Conservation (phyloP, 2,888 invertebrate genomes). For the Lordiphosa andalusiaca region DNA sequence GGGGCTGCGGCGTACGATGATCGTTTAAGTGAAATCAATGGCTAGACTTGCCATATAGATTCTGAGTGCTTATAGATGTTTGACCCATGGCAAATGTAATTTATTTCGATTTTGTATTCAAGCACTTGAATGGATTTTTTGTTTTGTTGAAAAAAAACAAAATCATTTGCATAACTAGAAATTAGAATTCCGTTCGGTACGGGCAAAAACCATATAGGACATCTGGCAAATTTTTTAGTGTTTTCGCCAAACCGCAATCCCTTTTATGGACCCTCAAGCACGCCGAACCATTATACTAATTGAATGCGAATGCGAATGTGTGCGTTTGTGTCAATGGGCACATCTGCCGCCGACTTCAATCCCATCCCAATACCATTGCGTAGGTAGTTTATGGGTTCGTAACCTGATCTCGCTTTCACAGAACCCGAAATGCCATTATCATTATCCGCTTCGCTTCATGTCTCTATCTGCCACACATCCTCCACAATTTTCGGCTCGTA, state of each 20-base stretch:
- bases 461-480: constrained; percentile 54
- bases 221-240: too few species aligned
- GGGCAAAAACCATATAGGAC: too few species aligned
- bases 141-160: neutral
- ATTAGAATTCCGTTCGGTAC: too few species aligned
- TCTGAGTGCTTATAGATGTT: constrained; percentile 8
- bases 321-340: constrained; percentile 5
- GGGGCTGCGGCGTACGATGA: constrained; percentile 53
- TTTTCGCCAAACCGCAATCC: constrained; percentile 4
- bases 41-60: constrained; percentile 56
- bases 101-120: constrained; percentile 8
- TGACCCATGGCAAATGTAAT: constrained; percentile 25
- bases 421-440: constrained; percentile 51
- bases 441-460: constrained; percentile 63
- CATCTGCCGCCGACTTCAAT: constrained; percentile 5
- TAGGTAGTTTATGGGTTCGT: constrained; percentile 23
- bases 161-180: constrained; percentile 6
- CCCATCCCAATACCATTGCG: neutral
- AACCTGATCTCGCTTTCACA: constrained; percentile 53
- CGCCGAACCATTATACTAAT: constrained; percentile 2
- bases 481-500: constrained; percentile 56
- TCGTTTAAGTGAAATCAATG: constrained; percentile 67
- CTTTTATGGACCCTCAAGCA: constrained; percentile 5
- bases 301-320: constrained; percentile 8
- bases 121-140: constrained; percentile 7